Conservation (phyloP, 2,113 vertebrate genomes). For the Pseudorasbora parva region DNA sequence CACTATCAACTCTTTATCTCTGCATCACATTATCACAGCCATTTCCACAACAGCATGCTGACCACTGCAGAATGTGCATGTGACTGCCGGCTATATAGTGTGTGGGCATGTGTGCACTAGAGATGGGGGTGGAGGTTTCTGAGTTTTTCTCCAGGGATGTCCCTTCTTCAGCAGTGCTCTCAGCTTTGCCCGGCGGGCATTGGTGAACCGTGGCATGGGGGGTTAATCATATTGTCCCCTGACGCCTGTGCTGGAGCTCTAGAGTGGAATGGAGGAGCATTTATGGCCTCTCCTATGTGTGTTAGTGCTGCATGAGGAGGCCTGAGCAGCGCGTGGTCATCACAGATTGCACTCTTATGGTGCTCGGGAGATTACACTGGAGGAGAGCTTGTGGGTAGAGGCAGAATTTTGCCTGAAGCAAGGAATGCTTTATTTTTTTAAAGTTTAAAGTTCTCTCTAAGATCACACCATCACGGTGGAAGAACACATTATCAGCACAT, state of each 20-base stretch:
- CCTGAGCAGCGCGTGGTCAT: slow-evolving; percentile 58
- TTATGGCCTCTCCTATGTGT: slow-evolving; percentile 33
- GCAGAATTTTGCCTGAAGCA: not conserved
- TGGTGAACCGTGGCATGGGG: slow-evolving; percentile 54
- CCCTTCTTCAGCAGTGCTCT: not conserved
- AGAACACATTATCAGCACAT: not conserved
- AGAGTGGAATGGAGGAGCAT: slow-evolving; percentile 1
- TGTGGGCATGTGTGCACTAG: not conserved
- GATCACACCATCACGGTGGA: slow-evolving; percentile 7
- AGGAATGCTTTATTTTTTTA: slow-evolving; percentile 2
- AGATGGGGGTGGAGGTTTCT: not conserved
- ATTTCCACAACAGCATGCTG: not conserved
- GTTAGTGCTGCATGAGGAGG: slow-evolving; percentile 54
- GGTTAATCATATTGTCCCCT: slow-evolving; percentile 69
- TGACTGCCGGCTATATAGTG: not conserved
- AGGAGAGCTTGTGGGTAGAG: slow-evolving; percentile 4
- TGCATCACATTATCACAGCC: not conserved
- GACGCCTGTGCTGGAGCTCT: slow-evolving; percentile 48
- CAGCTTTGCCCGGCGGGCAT: slow-evolving; percentile 4
- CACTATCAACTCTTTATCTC: not conserved
- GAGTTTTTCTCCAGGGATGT: slow-evolving; percentile 41
- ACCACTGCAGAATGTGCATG: not conserved
- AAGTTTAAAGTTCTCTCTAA: not conserved
- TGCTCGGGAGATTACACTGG: slow-evolving; percentile 19
- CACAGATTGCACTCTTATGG: slow-evolving; percentile 51